A percentile compares a stretch with the other conserved stretches of the same genome.
Conservation (phyloP, 2,888 invertebrate genomes). For the Listrodromus nycthemerus region DNA sequence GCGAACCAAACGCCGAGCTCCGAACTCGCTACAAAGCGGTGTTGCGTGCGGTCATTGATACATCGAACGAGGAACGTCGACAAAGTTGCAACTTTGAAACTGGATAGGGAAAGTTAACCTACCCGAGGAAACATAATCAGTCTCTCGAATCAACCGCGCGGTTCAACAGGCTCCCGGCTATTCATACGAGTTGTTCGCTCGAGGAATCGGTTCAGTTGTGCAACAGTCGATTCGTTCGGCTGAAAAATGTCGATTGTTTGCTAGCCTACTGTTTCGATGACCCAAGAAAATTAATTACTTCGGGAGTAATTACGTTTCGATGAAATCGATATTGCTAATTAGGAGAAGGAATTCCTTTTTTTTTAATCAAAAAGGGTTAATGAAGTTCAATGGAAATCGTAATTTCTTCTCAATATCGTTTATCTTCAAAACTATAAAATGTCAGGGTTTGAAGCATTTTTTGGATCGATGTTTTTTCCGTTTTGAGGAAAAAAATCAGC, state of each 20-base stretch:
- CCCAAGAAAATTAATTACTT: no score
- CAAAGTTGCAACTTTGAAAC: neutral
- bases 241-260: no score
- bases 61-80: neutral
- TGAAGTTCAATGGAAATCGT: neutral
- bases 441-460: no score
- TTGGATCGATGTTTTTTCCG: no score
- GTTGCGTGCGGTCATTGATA: constrained; percentile 13
- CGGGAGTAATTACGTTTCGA: no score
- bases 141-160: neutral
- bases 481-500: neutral
- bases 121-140: neutral
- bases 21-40: neutral
- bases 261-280: no score
- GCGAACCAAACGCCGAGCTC: constrained; percentile 12
- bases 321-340: no score
- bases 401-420: neutral
- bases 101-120: neutral
- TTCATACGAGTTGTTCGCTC: no score
- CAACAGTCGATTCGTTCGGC: no score
- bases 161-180: neutral
- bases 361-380: neutral
- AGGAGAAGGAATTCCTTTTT: neutral
- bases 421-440: neutral
- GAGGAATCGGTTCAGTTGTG: no score